Evolutionary conservation across 2,888 invertebrate genomes (phyloP).

Genomic region (Nudaria mundana): DNA sequence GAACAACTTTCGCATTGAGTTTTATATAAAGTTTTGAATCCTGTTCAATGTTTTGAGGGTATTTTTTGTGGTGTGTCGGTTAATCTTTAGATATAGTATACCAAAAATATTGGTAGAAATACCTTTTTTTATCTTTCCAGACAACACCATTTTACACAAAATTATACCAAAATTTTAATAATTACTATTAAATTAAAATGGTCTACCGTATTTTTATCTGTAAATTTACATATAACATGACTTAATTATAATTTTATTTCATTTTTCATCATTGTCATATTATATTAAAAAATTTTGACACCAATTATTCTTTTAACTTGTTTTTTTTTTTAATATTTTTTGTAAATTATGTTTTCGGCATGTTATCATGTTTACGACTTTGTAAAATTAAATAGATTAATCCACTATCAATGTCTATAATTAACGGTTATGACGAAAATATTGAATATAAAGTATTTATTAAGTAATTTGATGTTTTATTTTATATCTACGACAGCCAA

Average conservation of each 20-base stretch:
- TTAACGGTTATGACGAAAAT: slow-evolving; percentile 47
- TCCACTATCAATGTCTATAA: slow-evolving; percentile 35
- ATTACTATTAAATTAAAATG: slow-evolving; percentile 13
- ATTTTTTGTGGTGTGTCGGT: no score
- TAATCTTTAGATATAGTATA: no score
- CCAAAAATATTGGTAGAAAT: no score
- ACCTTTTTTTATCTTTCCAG: no score
- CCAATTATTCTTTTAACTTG: no score
- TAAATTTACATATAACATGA: slow-evolving; percentile 16
- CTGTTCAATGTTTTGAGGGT: no score
- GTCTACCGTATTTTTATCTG: slow-evolving; percentile 21
- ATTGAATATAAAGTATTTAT: slow-evolving; percentile 75
- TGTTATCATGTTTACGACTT: slow-evolving; percentile 23
- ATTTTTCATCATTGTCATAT: neutral
- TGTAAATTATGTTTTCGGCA: slow-evolving; percentile 22
- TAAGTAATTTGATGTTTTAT: slow-evolving; percentile 59
- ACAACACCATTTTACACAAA: no score
- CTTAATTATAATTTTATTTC: slow-evolving; percentile 10
- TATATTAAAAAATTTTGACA: neutral
- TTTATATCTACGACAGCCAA: slow-evolving; percentile 24
- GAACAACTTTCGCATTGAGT: no score
- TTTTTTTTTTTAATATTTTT: neutral
- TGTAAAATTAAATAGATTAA: slow-evolving; percentile 31
- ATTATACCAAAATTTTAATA: slow-evolving; percentile 7
- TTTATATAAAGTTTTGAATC: no score